Conservation (phyloP, 1,140 invertebrate genomes). For the Leptoteleia sp. region DNA sequence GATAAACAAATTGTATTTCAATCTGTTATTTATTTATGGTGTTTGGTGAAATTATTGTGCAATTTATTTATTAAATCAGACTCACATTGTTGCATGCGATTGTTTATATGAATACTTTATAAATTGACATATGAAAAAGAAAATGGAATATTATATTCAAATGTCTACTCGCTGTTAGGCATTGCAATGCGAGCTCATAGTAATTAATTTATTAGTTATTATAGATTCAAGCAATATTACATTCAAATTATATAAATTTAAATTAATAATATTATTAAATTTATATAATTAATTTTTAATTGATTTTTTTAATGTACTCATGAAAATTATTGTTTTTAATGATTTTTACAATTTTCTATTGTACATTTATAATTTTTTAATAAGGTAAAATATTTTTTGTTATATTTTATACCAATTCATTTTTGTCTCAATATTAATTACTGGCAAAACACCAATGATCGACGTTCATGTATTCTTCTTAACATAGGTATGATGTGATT, state of each 20-base stretch:
- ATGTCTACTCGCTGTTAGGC: conserved; percentile 11
- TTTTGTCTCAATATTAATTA: no score
- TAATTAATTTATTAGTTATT: conserved; percentile 12
- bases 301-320: conserved; percentile 1
- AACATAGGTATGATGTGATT: conserved; percentile 30
- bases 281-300: conserved; percentile 3
- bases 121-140: background rate
- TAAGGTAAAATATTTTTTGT: background rate
- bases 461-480: conserved; percentile 19
- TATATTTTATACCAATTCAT: conserved; percentile 5
- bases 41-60: no score
- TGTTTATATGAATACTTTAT: no score
- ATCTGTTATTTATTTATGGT: no score
- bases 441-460: conserved; percentile 4
- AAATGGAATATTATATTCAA: conserved; percentile 1
- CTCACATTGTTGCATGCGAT: no score
- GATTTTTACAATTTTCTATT: no score
- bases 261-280: background rate
- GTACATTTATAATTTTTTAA: conserved; percentile 7
- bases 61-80: no score
- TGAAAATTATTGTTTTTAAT: background rate
- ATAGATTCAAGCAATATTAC: background rate
- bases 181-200: conserved; percentile 22
- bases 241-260: background rate
- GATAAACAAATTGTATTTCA: no score